Evolutionary conservation across 2,797 vertebrate species (phyloP).

Genomic region (Eurystomus glaucurus): DNA sequence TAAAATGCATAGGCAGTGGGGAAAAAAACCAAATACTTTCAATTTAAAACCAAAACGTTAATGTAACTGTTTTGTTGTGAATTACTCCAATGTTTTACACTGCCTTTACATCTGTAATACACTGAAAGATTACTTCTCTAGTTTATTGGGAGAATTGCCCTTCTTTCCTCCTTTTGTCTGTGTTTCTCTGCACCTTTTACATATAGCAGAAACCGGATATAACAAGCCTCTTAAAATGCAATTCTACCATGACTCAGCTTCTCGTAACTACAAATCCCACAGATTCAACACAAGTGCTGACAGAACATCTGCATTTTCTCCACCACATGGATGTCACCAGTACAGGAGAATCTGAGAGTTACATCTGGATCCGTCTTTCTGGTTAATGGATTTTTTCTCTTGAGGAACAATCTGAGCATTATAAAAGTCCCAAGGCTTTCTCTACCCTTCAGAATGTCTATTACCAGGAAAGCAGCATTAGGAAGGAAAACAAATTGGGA

Average conservation of each 20-base stretch:
- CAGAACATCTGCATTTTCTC: neutral
- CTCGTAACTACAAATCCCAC: neutral
- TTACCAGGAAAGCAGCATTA: neutral
- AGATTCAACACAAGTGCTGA: neutral
- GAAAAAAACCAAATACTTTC: rapidly evolving
- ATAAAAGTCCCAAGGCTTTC: neutral
- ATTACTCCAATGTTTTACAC: neutral
- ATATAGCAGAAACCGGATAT: neutral
- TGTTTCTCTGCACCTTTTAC: neutral
- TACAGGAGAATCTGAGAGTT: neutral
- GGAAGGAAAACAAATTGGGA: neutral
- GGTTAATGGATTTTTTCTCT: neutral
- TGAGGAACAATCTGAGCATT: neutral
- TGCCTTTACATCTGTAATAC: neutral
- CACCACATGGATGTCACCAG: neutral
- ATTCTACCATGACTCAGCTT: neutral
- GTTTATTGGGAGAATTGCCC: neutral
- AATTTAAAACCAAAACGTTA: neutral
- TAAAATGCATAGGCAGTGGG: neutral
- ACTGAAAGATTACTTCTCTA: neutral
- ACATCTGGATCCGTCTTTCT: neutral
- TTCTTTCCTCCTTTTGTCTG: neutral
- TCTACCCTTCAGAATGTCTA: neutral
- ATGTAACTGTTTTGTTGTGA: neutral
- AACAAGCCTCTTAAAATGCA: neutral